Percentiles rank a stretch among this genome's conserved stretches.
These are phyloP conservation scores for Lepidocolaptes lacrymiger DNA, from an alignment of 2,797 vertebrate species.

Conservation along the genomic window DNA sequence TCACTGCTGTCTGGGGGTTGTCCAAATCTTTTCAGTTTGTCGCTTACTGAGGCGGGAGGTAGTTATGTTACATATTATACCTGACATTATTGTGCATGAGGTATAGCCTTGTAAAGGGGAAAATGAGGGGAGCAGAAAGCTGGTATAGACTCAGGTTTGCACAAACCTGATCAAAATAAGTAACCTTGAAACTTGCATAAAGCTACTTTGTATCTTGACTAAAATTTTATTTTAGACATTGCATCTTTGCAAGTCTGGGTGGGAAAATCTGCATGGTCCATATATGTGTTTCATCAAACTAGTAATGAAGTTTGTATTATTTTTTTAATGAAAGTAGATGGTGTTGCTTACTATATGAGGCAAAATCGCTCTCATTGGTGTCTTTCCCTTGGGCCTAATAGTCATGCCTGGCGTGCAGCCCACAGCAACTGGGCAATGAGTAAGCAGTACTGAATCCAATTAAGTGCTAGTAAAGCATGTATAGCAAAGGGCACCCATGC, in stretches of 20 bases:
- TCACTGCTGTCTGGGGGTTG: neutral
- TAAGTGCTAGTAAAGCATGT: slow-evolving; percentile 10
- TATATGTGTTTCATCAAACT: neutral
- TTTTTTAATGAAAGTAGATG: neutral
- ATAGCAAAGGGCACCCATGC: neutral
- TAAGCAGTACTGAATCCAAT: slow-evolving; percentile 64
- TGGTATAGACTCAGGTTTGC: neutral
- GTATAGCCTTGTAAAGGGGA: neutral
- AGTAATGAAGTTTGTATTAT: neutral
- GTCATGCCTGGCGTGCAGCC: neutral
- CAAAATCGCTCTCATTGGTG: neutral
- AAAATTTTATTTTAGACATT: neutral
- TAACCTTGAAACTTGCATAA: neutral
- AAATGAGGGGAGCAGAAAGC: neutral
- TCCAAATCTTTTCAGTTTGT: slow-evolving; percentile 31
- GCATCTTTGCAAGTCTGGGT: neutral
- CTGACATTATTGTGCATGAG: neutral
- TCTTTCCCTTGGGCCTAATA: slow-evolving; percentile 25
- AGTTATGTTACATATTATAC: neutral
- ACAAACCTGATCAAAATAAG: neutral
- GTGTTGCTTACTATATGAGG: slow-evolving; percentile 33
- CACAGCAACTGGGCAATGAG: slow-evolving; percentile 49
- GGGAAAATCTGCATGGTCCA: neutral
- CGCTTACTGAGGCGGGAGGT: neutral
- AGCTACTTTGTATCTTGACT: neutral